These are phyloP conservation scores for Harpegnathos saltator DNA, from an alignment of 1,140 invertebrate genomes.

Conservation along the genomic window DNA sequence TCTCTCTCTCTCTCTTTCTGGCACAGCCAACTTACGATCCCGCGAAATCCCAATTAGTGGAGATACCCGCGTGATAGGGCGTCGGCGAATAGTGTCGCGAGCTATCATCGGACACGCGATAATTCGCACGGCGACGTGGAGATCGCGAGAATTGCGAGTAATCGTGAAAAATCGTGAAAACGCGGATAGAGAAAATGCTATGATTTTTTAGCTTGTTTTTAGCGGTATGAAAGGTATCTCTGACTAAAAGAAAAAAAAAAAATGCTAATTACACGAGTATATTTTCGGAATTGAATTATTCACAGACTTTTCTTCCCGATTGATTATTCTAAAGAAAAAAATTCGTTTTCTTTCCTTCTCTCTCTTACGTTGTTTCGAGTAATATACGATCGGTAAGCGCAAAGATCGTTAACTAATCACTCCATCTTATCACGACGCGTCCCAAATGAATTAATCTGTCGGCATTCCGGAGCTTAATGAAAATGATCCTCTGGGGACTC, in stretches of 20 bases:
- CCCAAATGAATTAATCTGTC: background rate
- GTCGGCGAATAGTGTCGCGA: constrained; percentile 14
- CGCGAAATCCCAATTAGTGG: constrained; percentile 74
- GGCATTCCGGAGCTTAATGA: background rate
- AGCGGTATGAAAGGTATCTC: too few species aligned
- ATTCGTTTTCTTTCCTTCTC: too few species aligned
- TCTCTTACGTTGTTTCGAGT: background rate
- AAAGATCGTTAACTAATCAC: background rate
- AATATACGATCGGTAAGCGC: background rate
- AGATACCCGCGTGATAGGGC: constrained; percentile 68
- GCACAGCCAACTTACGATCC: constrained; percentile 39
- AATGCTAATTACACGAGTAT: too few species aligned
- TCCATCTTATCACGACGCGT: background rate
- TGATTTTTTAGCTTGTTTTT: too few species aligned
- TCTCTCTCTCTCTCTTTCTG: constrained; percentile 19
- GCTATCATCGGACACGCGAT: constrained; percentile 55
- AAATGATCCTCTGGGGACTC: background rate
- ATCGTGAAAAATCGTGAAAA: constrained; percentile 24
- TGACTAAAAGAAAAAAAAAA: too few species aligned
- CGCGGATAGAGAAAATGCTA: background rate
- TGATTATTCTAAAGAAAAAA: too few species aligned
- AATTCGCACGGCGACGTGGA: constrained; percentile 14
- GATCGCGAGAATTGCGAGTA: constrained; percentile 24
- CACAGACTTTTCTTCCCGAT: too few species aligned
- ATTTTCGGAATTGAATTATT: too few species aligned